Base-by-base conservation (phyloP, 2,888 invertebrate genomes). In the Muschampia staudingeri region DNA sequence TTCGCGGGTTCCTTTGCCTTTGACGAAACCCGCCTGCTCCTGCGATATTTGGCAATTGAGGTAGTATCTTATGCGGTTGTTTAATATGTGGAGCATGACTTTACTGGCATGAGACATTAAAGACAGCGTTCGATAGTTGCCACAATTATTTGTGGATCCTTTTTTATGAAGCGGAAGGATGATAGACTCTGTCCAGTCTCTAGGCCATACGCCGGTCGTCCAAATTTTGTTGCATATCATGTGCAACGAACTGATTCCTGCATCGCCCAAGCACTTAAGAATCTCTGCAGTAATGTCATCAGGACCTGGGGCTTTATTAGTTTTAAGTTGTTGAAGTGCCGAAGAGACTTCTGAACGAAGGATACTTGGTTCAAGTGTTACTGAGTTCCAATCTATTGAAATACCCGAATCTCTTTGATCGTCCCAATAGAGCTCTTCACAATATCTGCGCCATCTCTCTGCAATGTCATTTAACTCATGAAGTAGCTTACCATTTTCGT, bases 151-250 rank as follows among this genome's bases (percentile, higher is more conserved):
- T 34, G 67, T 34, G 25, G 67, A 67, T 1, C 67, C 67, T 34
- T 67, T 67, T 34, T 67, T 67, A 34, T 67, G 34, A 67, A 67
- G 67, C 14, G 67, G 67, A 11, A 67, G 67, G 34, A 67, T 67
- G 67, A 67, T 34, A 1, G 67, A 67, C 14, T 34, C 34, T 5
- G 67, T 67, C 67, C 30, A 67, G 67, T 67, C 67, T 14, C 14
- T 67, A 3, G 67, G 67, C 67, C 67, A 67, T 16, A 34, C 6
- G 5, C 67, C 67, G 6, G 67, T 67, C 14, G 30, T 67, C 34
- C 67, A 67, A 16, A 67, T 34, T 30, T 34, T 34, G 34, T 67
- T 67, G 8, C 67, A 30, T 67, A 34, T 67, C 14, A 5, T 34
- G 8, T 14, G 67, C 6, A 67, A 16, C 34, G 16, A 14, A 16